Base-by-base conservation (phyloP, 2,888 invertebrate species). In the Scaptodrosophila latifasciaeformis region DNA sequence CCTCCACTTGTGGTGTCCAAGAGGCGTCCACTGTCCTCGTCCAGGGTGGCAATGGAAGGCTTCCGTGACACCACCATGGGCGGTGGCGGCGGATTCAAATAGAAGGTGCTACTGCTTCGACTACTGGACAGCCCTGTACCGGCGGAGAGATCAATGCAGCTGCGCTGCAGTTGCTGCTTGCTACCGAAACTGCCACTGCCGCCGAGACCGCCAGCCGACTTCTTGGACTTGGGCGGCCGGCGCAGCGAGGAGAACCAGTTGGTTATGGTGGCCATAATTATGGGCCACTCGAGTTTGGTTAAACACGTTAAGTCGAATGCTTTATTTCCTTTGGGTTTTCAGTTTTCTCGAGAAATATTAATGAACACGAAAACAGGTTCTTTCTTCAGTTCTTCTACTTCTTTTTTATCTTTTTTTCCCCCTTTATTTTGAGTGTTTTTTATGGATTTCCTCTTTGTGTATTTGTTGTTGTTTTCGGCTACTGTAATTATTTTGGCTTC, bases 181-280 rank as follows among this genome's bases (percentile, higher is more conserved):
- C 64, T 78, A 18, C 71, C 76, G 42, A 75, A 68, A 40, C 71
- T 86, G 49, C 79, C 82, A 2, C 61, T 70, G 9, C 65, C 62
- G 21, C 70, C 56, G 45, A 54, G 62, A 46, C 64, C 56, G 46
- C 12, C 52, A 37, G 40, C 51, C 15, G 44, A 37, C 67, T 84
- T 86, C 67, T 84, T 86, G 45, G 65, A 76, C 66, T 86, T 87
- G 7, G 86, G 84, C 65, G 85, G 87, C 3, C 93, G 90, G 74
- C 93, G 90, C 82, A 94, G 85, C 62, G 94, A 94, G 65, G 92
- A 92, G 86, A 94, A 94, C 94, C 94, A 94, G 85, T 91, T 92
- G 69, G 91, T 90, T 59, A 93, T 91, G 69, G 91, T 91, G n/a
- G n/a, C n/a, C n/a, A n/a, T n/a, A n/a, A n/a, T n/a, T n/a, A n/a